Evolutionary conservation across 2,797 vertebrate species (phyloP).

Genomic region (Amphiprion clarkii): DNA sequence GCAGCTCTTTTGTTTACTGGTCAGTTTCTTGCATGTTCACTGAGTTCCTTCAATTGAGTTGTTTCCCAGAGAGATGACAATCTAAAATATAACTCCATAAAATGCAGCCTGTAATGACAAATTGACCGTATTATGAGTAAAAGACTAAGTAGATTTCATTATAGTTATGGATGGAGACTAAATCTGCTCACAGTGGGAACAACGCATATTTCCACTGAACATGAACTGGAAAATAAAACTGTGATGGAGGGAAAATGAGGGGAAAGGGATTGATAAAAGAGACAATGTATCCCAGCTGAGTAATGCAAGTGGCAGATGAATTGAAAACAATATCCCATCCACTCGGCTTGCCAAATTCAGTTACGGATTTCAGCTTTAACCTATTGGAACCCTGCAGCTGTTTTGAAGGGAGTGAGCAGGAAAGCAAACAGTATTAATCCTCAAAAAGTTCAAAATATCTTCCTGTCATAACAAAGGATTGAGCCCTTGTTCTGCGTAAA

Average conservation of each 20-base stretch:
- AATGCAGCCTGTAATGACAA: conserved; percentile 10
- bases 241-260: conserved; percentile 48
- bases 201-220: conserved; percentile 48
- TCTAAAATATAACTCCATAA: neutral
- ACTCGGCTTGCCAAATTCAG: conserved; percentile 68
- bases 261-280: conserved; percentile 57
- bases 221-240: conserved; percentile 54
- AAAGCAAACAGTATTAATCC: conserved; percentile 87
- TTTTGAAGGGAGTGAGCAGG: conserved; percentile 78
- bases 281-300: conserved; percentile 69
- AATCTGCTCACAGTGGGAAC: conserved; percentile 26
- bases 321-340: conserved; percentile 77
- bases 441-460: conserved; percentile 85
- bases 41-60: conserved; percentile 5
- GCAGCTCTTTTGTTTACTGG: too few species aligned
- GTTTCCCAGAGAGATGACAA: conserved; percentile 24
- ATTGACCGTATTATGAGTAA: conserved; percentile 36
- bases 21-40: neutral
- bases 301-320: conserved; percentile 81
- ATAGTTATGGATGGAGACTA: conserved; percentile 23
- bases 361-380: conserved; percentile 73
- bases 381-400: conserved; percentile 72
- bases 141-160: conserved; percentile 37
- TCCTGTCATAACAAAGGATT: conserved; percentile 85
- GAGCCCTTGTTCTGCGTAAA: conserved; percentile 79